These are phyloP conservation scores for Cephonodes hylas DNA, from an alignment of 2,888 invertebrate species.

Conservation along the genomic window DNA sequence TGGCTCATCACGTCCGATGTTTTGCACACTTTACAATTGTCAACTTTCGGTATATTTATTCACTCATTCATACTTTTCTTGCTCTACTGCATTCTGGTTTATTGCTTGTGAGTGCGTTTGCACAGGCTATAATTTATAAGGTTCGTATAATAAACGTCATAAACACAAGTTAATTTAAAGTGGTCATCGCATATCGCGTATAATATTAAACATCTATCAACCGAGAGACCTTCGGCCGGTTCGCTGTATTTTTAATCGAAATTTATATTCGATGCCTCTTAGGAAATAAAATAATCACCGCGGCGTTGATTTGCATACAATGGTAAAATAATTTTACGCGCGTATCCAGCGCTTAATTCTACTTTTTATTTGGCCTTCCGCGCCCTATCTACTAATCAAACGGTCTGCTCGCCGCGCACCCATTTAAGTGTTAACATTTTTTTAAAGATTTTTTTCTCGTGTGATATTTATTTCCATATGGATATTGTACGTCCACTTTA, in stretches of 20 bases:
- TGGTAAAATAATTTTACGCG: constrained; percentile 82
- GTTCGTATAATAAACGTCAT: constrained; percentile 39
- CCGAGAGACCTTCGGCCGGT: constrained; percentile 54
- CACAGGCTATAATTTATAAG: constrained; percentile 29
- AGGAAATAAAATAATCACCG: constrained; percentile 81
- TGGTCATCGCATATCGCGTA: constrained; percentile 23
- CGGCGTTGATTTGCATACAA: constrained; percentile 79
- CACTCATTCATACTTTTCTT: constrained; percentile 65
- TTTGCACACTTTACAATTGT: constrained; percentile 57
- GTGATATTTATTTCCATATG: constrained; percentile 16
- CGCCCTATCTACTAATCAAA: constrained; percentile 80
- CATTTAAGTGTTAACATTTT: constrained; percentile 76
- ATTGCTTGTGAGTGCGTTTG: constrained; percentile 37
- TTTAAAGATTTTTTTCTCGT: neutral
- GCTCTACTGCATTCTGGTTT: constrained; percentile 52
- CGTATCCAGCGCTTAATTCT: constrained; percentile 80
- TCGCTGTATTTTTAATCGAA: constrained; percentile 68
- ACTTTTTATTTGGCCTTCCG: constrained; percentile 78
- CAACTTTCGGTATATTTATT: constrained; percentile 64
- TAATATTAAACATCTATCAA: constrained; percentile 60
- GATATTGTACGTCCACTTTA: neutral
- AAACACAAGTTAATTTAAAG: constrained; percentile 34
- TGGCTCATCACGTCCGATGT: constrained; percentile 39
- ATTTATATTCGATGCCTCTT: constrained; percentile 77
- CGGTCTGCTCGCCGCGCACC: constrained; percentile 59